Evolutionary conservation across 2,797 vertebrate genomes (phyloP).

Genomic region (Tragopan temminckii): DNA sequence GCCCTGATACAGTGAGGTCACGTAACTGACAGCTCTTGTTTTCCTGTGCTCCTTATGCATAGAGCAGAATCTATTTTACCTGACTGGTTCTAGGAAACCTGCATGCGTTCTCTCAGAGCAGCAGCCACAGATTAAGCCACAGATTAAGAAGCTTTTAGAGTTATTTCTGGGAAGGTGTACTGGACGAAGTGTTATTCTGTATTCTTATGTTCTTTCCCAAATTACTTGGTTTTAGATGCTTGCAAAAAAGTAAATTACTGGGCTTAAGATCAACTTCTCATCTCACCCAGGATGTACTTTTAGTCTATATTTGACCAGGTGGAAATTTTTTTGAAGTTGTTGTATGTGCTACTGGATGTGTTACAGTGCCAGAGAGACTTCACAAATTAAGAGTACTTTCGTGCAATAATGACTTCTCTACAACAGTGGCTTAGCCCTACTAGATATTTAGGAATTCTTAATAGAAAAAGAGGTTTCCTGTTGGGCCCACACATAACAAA

Average conservation of each 20-base stretch:
- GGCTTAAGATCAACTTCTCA: background rate
- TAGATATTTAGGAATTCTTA: background rate
- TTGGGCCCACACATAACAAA: background rate
- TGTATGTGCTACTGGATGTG: background rate
- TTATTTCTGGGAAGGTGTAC: background rate
- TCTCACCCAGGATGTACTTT: background rate
- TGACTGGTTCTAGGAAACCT: conserved; percentile 25
- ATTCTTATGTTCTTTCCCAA: background rate
- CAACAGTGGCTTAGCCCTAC: background rate
- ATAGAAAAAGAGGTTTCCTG: background rate
- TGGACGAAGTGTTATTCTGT: background rate
- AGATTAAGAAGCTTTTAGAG: background rate
- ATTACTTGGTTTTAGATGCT: background rate
- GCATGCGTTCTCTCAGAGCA: background rate
- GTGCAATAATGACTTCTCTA: background rate
- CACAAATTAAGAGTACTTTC: background rate
- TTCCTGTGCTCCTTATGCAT: background rate
- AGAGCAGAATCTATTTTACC: background rate
- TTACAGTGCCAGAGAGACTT: background rate
- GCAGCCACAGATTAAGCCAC: background rate
- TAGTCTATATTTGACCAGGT: background rate
- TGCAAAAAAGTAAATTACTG: background rate
- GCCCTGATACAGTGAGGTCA: rapidly evolving
- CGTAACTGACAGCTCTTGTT: background rate
- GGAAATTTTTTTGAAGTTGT: background rate